Evolutionary conservation across 2,113 vertebrate species (phyloP).

Genomic region (Silurus meridionalis): DNA sequence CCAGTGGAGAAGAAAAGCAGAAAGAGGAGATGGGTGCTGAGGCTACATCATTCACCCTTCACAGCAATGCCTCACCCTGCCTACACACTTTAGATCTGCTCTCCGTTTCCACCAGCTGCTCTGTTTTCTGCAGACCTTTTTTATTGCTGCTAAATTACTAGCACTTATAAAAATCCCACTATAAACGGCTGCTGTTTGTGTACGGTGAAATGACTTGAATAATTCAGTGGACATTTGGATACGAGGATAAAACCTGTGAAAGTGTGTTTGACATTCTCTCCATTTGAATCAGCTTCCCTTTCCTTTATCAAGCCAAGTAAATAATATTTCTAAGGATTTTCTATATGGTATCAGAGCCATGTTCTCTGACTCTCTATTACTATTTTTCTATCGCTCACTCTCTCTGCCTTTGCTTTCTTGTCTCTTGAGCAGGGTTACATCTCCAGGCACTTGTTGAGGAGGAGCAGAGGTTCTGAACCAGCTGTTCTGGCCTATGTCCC

Average conservation of each 20-base stretch:
- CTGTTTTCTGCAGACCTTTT: slow-evolving; percentile 6
- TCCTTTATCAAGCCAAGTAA: slow-evolving; percentile 12
- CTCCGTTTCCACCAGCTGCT: neutral
- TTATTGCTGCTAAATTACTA: slow-evolving; percentile 11
- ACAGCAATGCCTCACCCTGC: slow-evolving; percentile 32
- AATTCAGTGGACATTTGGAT: neutral
- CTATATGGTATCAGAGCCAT: neutral
- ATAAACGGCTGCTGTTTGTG: neutral
- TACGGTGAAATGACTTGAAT: slow-evolving; percentile 15
- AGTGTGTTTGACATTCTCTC: neutral
- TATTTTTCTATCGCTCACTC: slow-evolving; percentile 10
- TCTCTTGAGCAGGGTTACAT: slow-evolving; percentile 42
- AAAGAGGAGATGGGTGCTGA: slow-evolving; percentile 22
- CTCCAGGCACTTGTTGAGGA: slow-evolving; percentile 59
- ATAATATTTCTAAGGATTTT: neutral
- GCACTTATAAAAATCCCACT: slow-evolving; percentile 14
- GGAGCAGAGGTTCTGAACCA: slow-evolving; percentile 59
- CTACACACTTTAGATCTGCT: slow-evolving; percentile 5
- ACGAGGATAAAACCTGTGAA: neutral
- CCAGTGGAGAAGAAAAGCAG: slow-evolving; percentile 50
- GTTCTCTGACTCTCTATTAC: neutral
- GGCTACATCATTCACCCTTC: slow-evolving; percentile 13
- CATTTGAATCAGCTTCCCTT: slow-evolving; percentile 8
- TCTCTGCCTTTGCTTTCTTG: neutral
- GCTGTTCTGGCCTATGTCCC: slow-evolving; percentile 54